These are phyloP conservation scores for Sardinella longiceps DNA, from an alignment of 2,797 vertebrate genomes.

Conservation along the genomic window DNA sequence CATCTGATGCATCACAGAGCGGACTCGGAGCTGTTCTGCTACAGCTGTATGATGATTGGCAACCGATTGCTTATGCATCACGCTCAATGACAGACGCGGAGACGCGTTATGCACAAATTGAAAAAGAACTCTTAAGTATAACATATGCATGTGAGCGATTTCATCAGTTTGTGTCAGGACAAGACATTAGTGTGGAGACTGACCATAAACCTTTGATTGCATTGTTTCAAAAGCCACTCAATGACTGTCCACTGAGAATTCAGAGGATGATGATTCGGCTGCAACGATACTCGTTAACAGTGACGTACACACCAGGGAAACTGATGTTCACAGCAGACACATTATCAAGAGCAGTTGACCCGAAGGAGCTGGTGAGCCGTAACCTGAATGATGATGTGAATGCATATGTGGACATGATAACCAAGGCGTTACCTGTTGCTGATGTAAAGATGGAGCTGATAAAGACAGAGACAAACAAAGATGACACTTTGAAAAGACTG, in stretches of 20 bases:
- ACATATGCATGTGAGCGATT: constrained; percentile 21
- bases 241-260: no score
- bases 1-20: no score
- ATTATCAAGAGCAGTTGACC: constrained; percentile 45
- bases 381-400: constrained; percentile 46
- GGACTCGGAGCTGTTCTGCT: no score
- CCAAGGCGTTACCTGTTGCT: constrained; percentile 31
- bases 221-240: neutral
- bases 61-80: no score
- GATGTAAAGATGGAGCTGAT: constrained; percentile 28
- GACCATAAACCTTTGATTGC: neutral
- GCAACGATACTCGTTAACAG: no score
- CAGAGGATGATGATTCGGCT: no score
- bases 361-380: neutral
- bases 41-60: no score
- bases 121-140: constrained; percentile 40
- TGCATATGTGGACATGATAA: constrained; percentile 47
- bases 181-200: neutral
- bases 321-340: neutral
- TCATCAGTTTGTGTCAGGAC: neutral
- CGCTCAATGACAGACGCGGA: no score
- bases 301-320: no score
- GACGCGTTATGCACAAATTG: no score
- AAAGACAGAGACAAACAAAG: no score
- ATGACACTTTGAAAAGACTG: no score